Base-by-base conservation (phyloP, 1,140 invertebrate species). In the Euwallacea similis region DNA sequence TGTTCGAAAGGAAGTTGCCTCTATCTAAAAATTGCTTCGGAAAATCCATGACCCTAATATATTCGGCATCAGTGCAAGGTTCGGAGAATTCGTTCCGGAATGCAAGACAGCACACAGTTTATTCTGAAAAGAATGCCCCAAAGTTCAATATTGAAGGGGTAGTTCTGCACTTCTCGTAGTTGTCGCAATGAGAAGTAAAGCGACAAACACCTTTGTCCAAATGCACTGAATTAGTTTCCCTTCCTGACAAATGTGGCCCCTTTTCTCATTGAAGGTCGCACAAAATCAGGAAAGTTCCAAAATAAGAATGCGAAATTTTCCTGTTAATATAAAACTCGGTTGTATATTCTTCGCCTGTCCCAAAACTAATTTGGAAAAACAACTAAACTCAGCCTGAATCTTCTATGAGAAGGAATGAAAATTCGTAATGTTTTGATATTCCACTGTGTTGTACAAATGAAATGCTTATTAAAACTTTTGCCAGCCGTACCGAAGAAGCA, bases 401-500 rank as follows among this genome's bases (percentile, higher is more conserved):
- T 56, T 56, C 9, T 56, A 15, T 10, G 55, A 33, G 2, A 50
- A 56, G 55, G 16, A 56, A 15, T 56, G 55, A 13, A 15, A 15
- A 56, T 56, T 56, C 55, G 55, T 33, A 33, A 9, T 6, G 55
- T 16, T 56, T 56, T 56, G 55, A 56, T 56, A 56, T 56, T 56
- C 16, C 13, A 13, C 11, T 56, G 13, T 56, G 8, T 33, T 16
- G 10, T 33, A 15, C 21, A 15, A 33, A 56, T 56, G 9, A 56
- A 56, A 56, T 61, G 21, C 59, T 61, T 61, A 61, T 61, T 42
- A 43, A 61, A 61, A 43, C 21, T 61, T 43, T 41, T 9, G 21
- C 21, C 15, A 42, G 42, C 8, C 59, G 59, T 42, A 10, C 42
- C 21, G 10, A 33, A 33, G 9, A n/a, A 61, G 59, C 42, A 41